Conservation (phyloP, 2,113 vertebrate genomes). For the Saimiri boliviensis region DNA sequence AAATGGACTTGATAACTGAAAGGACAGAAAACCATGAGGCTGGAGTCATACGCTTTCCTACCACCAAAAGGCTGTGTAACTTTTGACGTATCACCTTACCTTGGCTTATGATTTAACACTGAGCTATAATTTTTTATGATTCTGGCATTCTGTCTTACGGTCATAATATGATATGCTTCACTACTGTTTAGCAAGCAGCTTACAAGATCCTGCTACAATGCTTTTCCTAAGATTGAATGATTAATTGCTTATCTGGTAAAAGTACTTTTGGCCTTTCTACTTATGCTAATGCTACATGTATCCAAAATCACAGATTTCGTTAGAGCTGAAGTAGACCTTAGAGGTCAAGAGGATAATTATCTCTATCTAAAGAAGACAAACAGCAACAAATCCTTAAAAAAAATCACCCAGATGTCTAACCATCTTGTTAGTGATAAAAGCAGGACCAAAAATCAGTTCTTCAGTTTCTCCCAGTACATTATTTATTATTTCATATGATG, state of each 20-base stretch:
- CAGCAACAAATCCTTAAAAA: background rate
- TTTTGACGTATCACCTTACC: background rate
- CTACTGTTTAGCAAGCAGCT: background rate
- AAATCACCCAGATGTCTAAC: background rate
- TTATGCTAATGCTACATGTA: background rate
- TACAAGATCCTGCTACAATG: background rate
- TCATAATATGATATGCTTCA: background rate
- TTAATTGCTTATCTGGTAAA: background rate
- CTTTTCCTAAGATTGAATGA: slow-evolving; percentile 21
- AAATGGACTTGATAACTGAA: background rate
- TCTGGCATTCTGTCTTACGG: background rate
- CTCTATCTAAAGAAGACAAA: background rate
- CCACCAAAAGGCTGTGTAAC: background rate
- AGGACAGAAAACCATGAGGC: background rate
- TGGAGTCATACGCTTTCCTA: background rate
- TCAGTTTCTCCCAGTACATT: background rate
- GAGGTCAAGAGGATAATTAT: background rate
- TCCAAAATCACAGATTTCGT: background rate
- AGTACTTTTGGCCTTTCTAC: background rate
- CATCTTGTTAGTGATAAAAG: background rate
- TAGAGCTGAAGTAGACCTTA: background rate
- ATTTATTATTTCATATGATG: background rate
- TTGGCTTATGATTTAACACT: background rate
- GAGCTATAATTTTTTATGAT: background rate
- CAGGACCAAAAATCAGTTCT: background rate